Evolutionary conservation across 2,113 vertebrate genomes (phyloP).

Genomic region (Corythoichthys haematopterus): DNA sequence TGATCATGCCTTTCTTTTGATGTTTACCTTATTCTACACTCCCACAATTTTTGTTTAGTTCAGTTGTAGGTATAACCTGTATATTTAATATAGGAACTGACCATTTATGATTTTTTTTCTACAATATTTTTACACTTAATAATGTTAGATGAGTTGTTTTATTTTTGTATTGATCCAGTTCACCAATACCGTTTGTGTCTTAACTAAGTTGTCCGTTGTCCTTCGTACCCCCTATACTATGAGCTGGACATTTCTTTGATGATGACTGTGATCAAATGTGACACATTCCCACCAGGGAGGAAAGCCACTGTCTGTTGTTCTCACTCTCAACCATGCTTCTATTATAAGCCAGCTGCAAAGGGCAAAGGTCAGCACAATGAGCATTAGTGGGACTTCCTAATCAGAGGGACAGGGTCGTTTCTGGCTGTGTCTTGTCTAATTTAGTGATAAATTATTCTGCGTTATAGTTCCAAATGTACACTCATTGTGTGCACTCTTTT

Average conservation of each 20-base stretch:
- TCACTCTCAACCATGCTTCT: constrained; percentile 35
- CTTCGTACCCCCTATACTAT: constrained; percentile 25
- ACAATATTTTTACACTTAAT: background rate
- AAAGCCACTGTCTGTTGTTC: constrained; percentile 53
- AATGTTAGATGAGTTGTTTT: background rate
- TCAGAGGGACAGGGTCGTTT: constrained; percentile 49
- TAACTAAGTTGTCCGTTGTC: constrained; percentile 12
- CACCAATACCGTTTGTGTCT: constrained; percentile 20
- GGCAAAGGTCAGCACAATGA: constrained; percentile 54
- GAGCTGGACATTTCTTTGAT: constrained; percentile 31
- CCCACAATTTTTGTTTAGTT: background rate
- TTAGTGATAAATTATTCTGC: constrained; percentile 39
- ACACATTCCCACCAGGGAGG: constrained; percentile 59
- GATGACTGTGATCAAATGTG: constrained; percentile 55
- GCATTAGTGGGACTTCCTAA: constrained; percentile 44
- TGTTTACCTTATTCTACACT: constrained; percentile 16
- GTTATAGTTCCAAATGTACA: constrained; percentile 18
- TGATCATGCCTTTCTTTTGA: constrained; percentile 3
- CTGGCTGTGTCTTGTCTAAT: constrained; percentile 41
- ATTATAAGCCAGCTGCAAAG: constrained; percentile 62
- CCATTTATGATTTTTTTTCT: too few species aligned
- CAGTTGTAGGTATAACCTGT: background rate
- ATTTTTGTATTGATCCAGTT: background rate
- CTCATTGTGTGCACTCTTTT: constrained; percentile 29
- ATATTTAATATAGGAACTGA: background rate